Conservation (phyloP, 2,113 vertebrate genomes). For the Pelmatolapia mariae region DNA sequence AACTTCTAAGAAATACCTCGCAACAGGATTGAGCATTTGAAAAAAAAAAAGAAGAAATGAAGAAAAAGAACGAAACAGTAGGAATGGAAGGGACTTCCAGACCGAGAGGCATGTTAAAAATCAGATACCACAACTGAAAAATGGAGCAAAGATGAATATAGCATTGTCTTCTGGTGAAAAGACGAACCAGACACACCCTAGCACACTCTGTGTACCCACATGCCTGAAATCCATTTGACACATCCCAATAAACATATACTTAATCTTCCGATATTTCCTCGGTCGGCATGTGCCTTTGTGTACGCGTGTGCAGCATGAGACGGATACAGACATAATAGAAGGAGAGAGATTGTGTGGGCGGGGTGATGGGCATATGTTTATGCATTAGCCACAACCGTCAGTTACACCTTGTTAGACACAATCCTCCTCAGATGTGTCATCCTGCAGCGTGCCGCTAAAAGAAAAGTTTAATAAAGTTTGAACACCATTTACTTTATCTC, state of each 20-base stretch:
- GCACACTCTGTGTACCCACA: background rate
- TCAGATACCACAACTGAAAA: constrained; percentile 35
- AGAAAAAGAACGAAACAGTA: constrained; percentile 23
- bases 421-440: constrained; percentile 20
- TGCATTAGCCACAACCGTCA: background rate
- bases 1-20: constrained; percentile 63
- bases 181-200: background rate
- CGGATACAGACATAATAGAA: background rate
- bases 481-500: constrained; percentile 56
- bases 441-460: constrained; percentile 1
- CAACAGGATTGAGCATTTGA: constrained; percentile 62
- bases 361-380: background rate
- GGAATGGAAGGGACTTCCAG: constrained; percentile 55
- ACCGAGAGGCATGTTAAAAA: constrained; percentile 42
- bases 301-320: background rate
- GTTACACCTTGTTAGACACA: constrained; percentile 23
- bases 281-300: background rate
- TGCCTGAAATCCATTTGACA: constrained; percentile 15
- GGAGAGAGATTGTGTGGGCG: background rate
- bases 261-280: background rate
- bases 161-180: constrained; percentile 36
- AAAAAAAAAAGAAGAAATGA: background rate
- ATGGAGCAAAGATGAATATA: constrained; percentile 27
- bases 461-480: constrained; percentile 59
- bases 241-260: background rate